These are phyloP conservation scores for Cephalophus harveyi DNA, from an alignment of 2,113 vertebrate genomes.

Conservation along the genomic window DNA sequence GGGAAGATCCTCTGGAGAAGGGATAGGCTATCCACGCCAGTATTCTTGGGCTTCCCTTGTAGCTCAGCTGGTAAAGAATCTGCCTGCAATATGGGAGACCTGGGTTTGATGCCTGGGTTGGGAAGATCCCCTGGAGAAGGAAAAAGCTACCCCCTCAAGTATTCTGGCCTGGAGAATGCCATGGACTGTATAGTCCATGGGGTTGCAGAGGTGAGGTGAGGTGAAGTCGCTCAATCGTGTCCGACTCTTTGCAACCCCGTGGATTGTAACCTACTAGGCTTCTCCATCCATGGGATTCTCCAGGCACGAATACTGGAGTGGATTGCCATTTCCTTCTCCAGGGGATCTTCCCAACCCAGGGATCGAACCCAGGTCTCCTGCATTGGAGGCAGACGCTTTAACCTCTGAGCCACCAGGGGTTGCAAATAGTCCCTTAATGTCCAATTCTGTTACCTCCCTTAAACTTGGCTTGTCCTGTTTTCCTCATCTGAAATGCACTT, in stretches of 20 bases:
- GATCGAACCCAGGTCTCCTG: no score
- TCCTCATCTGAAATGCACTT: not conserved
- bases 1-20: not conserved
- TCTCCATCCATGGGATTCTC: no score
- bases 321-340: no score
- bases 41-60: not conserved
- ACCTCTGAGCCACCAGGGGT: no score
- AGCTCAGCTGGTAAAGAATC: not conserved
- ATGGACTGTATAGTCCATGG: not conserved
- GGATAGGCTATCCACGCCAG: not conserved
- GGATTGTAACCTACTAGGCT: no score
- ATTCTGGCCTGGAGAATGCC: not conserved
- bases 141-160: not conserved
- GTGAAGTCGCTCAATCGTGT: no score
- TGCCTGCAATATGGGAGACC: not conserved
- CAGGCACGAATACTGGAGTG: no score
- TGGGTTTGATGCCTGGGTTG: not conserved
- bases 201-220: no score
- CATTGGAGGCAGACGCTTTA: no score
- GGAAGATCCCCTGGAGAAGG: not conserved
- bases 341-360: no score
- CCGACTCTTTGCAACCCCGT: no score
- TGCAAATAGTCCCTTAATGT: not conserved
- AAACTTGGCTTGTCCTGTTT: not conserved
- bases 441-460: not conserved